Conservation (phyloP, 2,888 invertebrate species). For the Strigamia maritima region DNA sequence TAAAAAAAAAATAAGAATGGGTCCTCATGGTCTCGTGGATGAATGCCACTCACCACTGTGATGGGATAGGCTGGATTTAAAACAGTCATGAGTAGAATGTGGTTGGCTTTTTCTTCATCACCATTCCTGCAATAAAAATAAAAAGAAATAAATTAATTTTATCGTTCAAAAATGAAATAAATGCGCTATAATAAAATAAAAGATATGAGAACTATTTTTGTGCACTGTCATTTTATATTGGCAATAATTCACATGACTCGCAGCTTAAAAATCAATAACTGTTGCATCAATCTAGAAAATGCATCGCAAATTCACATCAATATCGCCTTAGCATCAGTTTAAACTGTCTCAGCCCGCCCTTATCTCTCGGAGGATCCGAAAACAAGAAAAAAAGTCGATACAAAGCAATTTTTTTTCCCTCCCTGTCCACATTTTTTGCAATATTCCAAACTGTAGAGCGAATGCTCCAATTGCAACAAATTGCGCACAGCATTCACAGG, state of each 20-base stretch:
- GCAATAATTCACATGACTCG: not conserved
- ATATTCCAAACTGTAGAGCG: not conserved
- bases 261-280: not conserved
- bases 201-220: not conserved
- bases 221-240: not conserved
- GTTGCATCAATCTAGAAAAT: not conserved
- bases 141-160: slow-evolving; percentile 19
- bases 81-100: slow-evolving; percentile 94
- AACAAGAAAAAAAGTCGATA: not conserved
- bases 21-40: not conserved
- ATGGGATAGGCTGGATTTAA: slow-evolving; percentile 98
- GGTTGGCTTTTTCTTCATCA: slow-evolving; percentile 85
- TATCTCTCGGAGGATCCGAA: not conserved
- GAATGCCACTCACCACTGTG: slow-evolving; percentile 82
- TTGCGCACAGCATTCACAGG: not conserved
- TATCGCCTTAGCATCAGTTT: not conserved
- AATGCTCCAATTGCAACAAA: slow-evolving; percentile 12
- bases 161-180: too few species aligned
- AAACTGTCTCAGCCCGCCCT: not conserved
- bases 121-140: slow-evolving; percentile 48
- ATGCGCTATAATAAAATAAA: too few species aligned
- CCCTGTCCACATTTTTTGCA: not conserved
- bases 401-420: not conserved
- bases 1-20: not conserved
- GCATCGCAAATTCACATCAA: not conserved